Base-by-base conservation (phyloP, 2,888 invertebrate species). In the Tiliacea citrago region DNA sequence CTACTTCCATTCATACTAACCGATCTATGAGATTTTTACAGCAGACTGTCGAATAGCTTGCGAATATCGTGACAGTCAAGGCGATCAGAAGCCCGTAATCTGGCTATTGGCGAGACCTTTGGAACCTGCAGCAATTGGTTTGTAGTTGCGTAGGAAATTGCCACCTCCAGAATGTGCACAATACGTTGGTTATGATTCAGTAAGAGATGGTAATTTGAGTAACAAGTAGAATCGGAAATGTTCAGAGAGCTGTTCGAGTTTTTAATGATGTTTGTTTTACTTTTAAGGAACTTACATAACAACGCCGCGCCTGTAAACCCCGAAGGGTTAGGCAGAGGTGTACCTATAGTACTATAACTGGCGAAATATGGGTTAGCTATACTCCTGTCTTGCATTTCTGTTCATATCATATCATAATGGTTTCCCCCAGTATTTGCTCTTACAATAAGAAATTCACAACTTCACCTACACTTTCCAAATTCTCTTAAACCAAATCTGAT, bases 1-100 rank as follows among this genome's bases (percentile, higher is more conserved):
- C 71, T 66, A 78, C 21, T 13, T 42, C 45, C 65, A 55, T 77
- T 77, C 71, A 77, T 71, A 29, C 35, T 60, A 10, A 45, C 8
- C 4, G 24, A 51, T 51, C 51, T n/a, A n/a, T n/a, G n/a, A n/a
- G n/a, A n/a, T n/a, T n/a, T n/a, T n/a, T 5, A 21, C 12, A 12
- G 3, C 7, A 35, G 21, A 12, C 21, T 6, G 12, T 35, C 12
- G 12, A 39, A 39, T 21, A 60, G 21, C 8, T 47, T 61, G 62
- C 13, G 10, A 39, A 42, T 51, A 39, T 63, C 42, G 49, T 24
- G 39, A 49, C 12, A 60, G 60, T 13, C 39, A 13, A 39, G 9
- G 12, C 8, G n/a, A 39, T 10, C 5, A 39, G 16, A 9, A n/a
- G 2, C 6, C 39, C 9, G n/a, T n/a, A 60, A 4, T 35, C 21